Base-by-base conservation (phyloP, 2,113 vertebrate genomes). In the Dascyllus trimaculatus region DNA sequence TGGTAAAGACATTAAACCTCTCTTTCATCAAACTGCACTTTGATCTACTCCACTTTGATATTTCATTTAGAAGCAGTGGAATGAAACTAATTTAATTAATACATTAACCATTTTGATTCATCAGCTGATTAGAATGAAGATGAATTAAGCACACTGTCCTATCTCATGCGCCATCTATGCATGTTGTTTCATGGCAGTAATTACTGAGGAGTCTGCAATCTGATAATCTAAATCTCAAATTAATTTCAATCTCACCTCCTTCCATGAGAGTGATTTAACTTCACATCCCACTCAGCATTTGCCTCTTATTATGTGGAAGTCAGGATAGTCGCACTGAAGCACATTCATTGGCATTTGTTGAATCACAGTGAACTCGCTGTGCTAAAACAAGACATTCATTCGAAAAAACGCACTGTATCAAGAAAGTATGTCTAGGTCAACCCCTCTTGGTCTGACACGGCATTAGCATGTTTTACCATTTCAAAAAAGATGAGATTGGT, bases 31-130 rank as follows among this genome's bases (percentile, higher is more conserved):
- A 81, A 74, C 45, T 22, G 9, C 62, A 62, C 85, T 91, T 86
- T 87, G 77, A 88, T 89, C 69, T 74, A 65, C 72, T 58, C 15
- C 69, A 73, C 85, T 90, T 86, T 78, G 68, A 86, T 82, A 63
- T 84, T 85, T 84, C 84, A 71, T 46, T 71, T 48, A 77, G 71
- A 82, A 26, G 77, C 85, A 71, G 69, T 73, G 75, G 57, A 80
- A 88, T 80, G 71, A 80, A 82, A 72, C 78, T 71, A 88, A 87
- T 90, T 90, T 81, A 77, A 91, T 92, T 85, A 92, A 85, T 75
- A 85, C 43, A 84, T 86, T 83, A 84, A 86, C 77, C 46, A 25
- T 86, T 92, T 88, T 59, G 71, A 91, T 82, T 90, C 45, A 22
- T 92, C 81, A 61, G 84, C 75, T 86, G 89, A 92, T 92, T 83